Base-by-base conservation (phyloP, 2,888 invertebrate genomes). In the Poecilus cupreus region DNA sequence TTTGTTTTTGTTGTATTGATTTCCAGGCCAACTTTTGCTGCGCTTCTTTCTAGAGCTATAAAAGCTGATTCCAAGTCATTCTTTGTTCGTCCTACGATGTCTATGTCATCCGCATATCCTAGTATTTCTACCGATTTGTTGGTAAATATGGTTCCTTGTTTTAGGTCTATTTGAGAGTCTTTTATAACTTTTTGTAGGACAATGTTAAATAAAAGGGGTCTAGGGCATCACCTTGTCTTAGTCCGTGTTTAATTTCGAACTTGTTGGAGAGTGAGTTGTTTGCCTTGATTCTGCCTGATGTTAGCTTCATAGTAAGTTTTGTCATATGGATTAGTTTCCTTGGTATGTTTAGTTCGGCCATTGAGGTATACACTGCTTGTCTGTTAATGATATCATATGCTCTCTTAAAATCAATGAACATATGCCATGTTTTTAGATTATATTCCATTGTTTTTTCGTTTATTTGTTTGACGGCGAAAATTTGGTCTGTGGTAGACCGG, bases 351-450 rank as follows among this genome's bases (percentile, higher is more conserved):
- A 46, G 46, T 46, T 46, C 46, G n/a, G 46, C 46, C 46, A 46
- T 46, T 46, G 46, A 46, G 46, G 46, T 46, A 46, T 46, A 46
- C n/a, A 46, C 46, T 46, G 46, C 46, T n/a, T 46, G 46, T 46
- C 46, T 46, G 46, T 46, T 46, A 46, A 46, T 46, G 46, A n/a
- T n/a, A n/a, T n/a, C n/a, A n/a, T n/a, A n/a, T n/a, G n/a, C n/a
- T n/a, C n/a, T n/a, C n/a, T n/a, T 46, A n/a, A 46, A 46, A 46
- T 46, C 46, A 46, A 37, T 37, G 37, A 37, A 37, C 37, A 37
- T 37, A 46, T 46, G 46, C n/a, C 46, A 46, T 46, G 5, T 46
- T 8, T 8, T 46, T 3, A 46, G 46, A 8, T n/a, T n/a, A 46
- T 46, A 46, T 46, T 46, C n/a, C 13, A 8, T 46, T 46, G 46